A percentile compares a stretch with the other conserved stretches of the same genome.
Evolutionary conservation across 2,888 invertebrate genomes (phyloP).

Genomic region (Coenonympha arcania): DNA sequence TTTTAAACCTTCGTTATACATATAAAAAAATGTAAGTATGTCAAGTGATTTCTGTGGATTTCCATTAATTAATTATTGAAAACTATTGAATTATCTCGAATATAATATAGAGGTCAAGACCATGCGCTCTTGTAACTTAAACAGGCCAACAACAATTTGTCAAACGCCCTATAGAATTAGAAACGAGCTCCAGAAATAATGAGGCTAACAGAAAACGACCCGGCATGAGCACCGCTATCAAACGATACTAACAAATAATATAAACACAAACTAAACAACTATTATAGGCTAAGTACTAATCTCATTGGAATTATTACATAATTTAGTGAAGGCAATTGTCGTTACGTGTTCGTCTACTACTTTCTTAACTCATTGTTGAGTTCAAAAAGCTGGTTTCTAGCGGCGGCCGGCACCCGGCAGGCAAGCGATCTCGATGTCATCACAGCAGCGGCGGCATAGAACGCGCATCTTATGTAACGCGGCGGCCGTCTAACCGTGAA

Average conservation of each 20-base stretch:
- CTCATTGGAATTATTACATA: conserved; percentile 12
- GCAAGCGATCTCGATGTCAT: conserved; percentile 60
- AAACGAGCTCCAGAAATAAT: too few relatives aligned
- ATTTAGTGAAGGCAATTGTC: conserved; percentile 13
- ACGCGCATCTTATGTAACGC: conserved; percentile 66
- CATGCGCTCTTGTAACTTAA: too few relatives aligned
- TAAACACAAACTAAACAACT: neutral
- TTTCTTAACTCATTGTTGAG: conserved; percentile 35
- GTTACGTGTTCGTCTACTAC: conserved; percentile 14
- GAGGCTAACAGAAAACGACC: too few relatives aligned
- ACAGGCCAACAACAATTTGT: too few relatives aligned
- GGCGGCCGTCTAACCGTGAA: conserved; percentile 72
- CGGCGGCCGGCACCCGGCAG: too few relatives aligned
- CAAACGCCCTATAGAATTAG: too few relatives aligned
- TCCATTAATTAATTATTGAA: too few relatives aligned
- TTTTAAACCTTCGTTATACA: too few relatives aligned
- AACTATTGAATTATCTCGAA: too few relatives aligned
- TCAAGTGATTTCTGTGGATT: too few relatives aligned
- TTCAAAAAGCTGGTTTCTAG: conserved; percentile 49
- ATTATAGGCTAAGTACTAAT: conserved; percentile 10
- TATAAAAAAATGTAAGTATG: too few relatives aligned
- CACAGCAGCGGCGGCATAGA: conserved; percentile 48
- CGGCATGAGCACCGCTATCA: neutral
- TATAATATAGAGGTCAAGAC: too few relatives aligned
- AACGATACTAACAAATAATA: neutral